Evolutionary conservation across 1,140 invertebrate species (phyloP), one percentile per base, ranked within the genome.

Genomic region (Tribolium madens): DNA sequence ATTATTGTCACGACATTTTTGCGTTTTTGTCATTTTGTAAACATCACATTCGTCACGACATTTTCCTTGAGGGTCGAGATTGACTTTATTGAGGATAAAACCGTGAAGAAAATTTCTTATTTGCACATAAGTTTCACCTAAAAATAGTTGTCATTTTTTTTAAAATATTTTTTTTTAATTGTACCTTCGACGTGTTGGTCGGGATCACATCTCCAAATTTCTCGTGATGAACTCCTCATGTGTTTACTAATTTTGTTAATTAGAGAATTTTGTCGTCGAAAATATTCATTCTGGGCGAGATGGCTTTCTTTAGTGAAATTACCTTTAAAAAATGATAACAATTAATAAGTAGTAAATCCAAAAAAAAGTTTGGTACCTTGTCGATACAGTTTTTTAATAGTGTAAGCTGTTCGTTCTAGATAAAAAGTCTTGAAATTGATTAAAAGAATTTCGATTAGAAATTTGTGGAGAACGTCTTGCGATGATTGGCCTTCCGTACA

Each of bases 401-500:
- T 92, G 88, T 92, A 95, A 0, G 94, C 93, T 86, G 94, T 95
- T 84, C 95, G 93, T 88, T 94, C 91, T 92, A 95, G 94, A 10
- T 91, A 89, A 85, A 92, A 95, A 6, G 93, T 94, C 85, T 95
- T 95, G 74, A 95, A 88, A 86, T 95, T 92, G 0, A 93, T 91
- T 2, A 95, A 84, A 2, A 93, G 90, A 50, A 95, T 90, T 0
- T 91, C 90, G 76, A 90, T 91, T 87, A 95, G 95, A 46, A 95
- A 88, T 84, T 94, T 93, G 81, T 92, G 94, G 5, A 95, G 87
- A 15, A 95, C 86, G 85, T 95, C 93, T 72, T 95, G 92, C 0
- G 91, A 89, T 0, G 94, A 95, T 84, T 95, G 90, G 9, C 33
- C 4, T 57, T 26, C 52, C 2, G 1, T 12, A 21, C 52, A 57